These are phyloP conservation scores for Oconnorella tubifera DNA, from an alignment of 2,888 invertebrate species.

Conservation along the genomic window DNA sequence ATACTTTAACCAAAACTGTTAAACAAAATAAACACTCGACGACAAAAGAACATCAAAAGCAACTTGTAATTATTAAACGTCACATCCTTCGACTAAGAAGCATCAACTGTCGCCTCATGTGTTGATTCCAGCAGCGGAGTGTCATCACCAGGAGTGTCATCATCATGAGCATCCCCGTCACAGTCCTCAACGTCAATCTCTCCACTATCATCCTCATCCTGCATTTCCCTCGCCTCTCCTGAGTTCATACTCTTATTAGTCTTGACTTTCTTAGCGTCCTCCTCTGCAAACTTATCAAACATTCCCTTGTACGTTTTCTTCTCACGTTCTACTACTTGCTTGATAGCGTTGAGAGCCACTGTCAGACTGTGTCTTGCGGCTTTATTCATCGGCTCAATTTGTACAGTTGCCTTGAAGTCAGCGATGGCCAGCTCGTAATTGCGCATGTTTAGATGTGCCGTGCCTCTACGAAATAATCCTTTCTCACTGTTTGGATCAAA, in stretches of 20 bases:
- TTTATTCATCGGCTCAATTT: slow-evolving; percentile 78
- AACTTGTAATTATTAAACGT: too few species aligned
- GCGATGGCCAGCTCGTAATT: slow-evolving; percentile 73
- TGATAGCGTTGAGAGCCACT: slow-evolving; percentile 70
- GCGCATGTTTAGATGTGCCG: slow-evolving; percentile 69
- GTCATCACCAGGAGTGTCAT: too few species aligned
- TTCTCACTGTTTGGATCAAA: slow-evolving; percentile 77
- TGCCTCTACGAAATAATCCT: slow-evolving; percentile 81
- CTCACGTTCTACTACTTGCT: slow-evolving; percentile 73
- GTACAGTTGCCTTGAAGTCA: slow-evolving; percentile 74
- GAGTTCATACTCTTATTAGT: slow-evolving; percentile 15
- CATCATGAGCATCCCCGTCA: too few species aligned
- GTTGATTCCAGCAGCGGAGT: too few species aligned
- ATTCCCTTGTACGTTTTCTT: slow-evolving; percentile 89
- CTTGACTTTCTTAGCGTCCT: slow-evolving; percentile 3
- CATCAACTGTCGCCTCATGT: too few species aligned
- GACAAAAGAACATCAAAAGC: too few species aligned
- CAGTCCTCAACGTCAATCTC: too few species aligned
- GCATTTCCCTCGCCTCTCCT: too few species aligned
- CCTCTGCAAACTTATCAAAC: slow-evolving; percentile 77
- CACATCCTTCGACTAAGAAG: too few species aligned
- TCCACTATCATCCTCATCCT: too few species aligned
- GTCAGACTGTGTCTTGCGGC: slow-evolving; percentile 76
- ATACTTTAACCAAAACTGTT: too few species aligned
- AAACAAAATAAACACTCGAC: too few species aligned